Evolutionary conservation across 2,797 vertebrate genomes (phyloP), one percentile per base, ranked within the genome.

Genomic region (Manis crassicaudata): DNA sequence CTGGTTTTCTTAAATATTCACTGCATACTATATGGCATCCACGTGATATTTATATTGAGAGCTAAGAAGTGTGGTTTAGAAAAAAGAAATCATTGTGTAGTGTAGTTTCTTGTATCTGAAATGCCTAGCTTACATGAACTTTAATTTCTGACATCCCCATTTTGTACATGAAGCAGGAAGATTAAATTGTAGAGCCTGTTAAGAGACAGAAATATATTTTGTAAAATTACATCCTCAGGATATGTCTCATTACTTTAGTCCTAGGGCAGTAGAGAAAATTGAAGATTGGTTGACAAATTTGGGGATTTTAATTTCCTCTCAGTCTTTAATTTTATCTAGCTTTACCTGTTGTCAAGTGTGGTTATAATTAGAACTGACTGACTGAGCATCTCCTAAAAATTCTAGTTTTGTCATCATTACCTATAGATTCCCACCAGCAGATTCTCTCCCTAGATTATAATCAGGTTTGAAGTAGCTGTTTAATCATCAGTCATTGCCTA

Each of bases 351-450:
- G 11, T 50, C 62, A 80, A 52, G 9, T 88, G 11, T 83, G 70
- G 5, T 80, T 94, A 82, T 68, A 86, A 90, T 95, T 95, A 85
- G 65, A 86, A 94, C 58, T 79, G 43, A 60, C n/a, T 23, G 23
- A 77, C 73, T 90, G 60, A 90, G 21, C n/a, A 72, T 56, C 62
- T 86, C 90, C 87, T 90, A 7, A 80, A 84, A 89, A 95, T 52
- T 90, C 43, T 82, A 35, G 37, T 87, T 96, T 62, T 81, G 29
- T 90, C 70, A 62, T 80, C 50, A 68, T 23, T 62, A 3, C 43
- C 62, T 65, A 10, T 29, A 82, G 40, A 62, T 68, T 80, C 12
- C 67, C 46, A 76, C 27, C 29, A 87, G 70, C 56, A 91, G 16
- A 76, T 92, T 94, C 32, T 92, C 75, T 76, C 43, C 84, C 56